Percentiles rank a stretch among this genome's conserved stretches.
Evolutionary conservation across 2,113 vertebrate species (phyloP).

Genomic region (Edolisoma coerulescens): DNA sequence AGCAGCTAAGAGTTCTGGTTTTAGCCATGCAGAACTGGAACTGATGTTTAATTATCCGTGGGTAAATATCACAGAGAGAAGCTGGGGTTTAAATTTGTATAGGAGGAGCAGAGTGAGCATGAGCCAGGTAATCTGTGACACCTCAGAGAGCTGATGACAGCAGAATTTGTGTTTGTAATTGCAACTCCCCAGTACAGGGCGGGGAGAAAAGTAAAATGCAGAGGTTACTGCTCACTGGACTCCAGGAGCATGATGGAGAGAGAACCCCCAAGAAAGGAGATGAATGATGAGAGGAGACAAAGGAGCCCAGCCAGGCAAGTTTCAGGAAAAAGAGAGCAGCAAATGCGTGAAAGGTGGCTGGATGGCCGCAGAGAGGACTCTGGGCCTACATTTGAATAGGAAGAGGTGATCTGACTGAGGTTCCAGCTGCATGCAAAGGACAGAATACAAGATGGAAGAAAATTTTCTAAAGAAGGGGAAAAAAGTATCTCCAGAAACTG

Average conservation of each 20-base stretch:
- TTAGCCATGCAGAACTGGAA: background rate
- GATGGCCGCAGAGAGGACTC: background rate
- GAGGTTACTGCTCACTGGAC: background rate
- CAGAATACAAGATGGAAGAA: background rate
- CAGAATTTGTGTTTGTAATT: background rate
- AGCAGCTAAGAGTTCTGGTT: background rate
- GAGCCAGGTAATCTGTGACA: background rate
- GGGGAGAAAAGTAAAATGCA: background rate
- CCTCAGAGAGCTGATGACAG: fast-evolving
- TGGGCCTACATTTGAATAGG: background rate
- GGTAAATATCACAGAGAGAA: background rate
- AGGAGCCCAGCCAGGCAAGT: fast-evolving
- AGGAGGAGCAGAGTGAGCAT: background rate
- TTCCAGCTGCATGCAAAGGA: background rate
- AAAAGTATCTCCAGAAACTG: background rate
- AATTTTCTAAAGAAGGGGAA: background rate
- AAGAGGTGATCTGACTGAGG: background rate
- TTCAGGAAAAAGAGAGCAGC: background rate
- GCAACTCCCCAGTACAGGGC: background rate
- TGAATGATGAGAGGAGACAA: background rate
- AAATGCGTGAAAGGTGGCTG: background rate
- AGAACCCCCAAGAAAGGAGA: background rate
- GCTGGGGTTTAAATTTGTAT: background rate
- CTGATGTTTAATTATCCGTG: background rate
- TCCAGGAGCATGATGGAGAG: background rate